These are phyloP conservation scores for Garrulus glandarius DNA, from an alignment of 2,797 vertebrate genomes.

Conservation along the genomic window DNA sequence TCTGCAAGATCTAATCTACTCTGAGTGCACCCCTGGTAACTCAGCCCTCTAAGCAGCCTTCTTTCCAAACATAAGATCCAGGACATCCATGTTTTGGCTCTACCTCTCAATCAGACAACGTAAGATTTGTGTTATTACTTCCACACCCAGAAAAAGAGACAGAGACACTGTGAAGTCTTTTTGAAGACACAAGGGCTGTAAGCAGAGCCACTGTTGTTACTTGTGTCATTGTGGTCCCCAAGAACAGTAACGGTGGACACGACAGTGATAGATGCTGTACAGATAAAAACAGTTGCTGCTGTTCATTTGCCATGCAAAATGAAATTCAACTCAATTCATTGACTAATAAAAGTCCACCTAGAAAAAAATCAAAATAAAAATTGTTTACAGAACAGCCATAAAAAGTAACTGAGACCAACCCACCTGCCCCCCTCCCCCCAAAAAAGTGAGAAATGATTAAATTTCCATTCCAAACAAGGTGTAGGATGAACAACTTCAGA, in stretches of 20 bases:
- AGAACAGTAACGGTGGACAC: not conserved
- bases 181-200: not conserved
- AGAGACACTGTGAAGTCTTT: not conserved
- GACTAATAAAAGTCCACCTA: not conserved
- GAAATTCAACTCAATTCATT: not conserved
- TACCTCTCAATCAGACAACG: not conserved
- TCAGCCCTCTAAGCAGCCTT: not conserved
- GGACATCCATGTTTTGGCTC: not conserved
- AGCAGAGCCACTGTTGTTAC: not conserved
- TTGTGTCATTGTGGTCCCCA: not conserved
- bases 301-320: not conserved
- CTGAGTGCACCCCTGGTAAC: not conserved
- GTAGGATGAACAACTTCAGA: not conserved
- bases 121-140: not conserved
- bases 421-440: accelerated
- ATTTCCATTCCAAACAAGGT: not conserved
- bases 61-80: not conserved
- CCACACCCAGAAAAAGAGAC: not conserved
- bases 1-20: not conserved
- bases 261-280: not conserved
- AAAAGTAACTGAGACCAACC: not conserved
- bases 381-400: not conserved
- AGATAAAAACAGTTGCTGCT: not conserved
- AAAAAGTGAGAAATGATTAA: not conserved
- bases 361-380: not conserved